phyloP scores from a whole-genome alignment of 2,797 vertebrate genomes.

The Lophotriccus pileatus region DNA sequence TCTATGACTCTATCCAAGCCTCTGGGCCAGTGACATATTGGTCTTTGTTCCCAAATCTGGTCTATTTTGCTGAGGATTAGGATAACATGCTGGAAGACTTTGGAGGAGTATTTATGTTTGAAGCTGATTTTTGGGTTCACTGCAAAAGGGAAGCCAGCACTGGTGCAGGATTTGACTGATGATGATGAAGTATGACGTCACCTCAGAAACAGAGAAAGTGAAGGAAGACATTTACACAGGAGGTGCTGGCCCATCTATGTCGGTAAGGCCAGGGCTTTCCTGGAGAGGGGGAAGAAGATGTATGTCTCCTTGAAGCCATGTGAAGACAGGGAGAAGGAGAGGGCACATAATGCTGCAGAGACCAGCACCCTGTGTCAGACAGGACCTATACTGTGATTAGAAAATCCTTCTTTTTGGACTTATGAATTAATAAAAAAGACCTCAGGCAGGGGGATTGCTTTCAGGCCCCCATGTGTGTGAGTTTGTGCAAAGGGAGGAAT shows the following conservation, averaged over 20 bases:
- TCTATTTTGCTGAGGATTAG: neutral
- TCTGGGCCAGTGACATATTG: neutral
- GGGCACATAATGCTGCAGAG: neutral
- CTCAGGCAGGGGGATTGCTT: neutral
- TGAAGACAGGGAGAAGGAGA: neutral
- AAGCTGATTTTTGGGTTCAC: neutral
- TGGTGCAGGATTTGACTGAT: neutral
- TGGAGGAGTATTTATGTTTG: accelerated
- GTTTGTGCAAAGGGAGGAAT: neutral
- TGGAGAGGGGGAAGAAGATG: neutral
- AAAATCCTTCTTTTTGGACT: neutral
- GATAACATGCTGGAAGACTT: neutral
- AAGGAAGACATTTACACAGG: neutral
- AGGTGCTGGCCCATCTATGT: neutral
- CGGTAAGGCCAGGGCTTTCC: neutral
- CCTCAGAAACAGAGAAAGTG: neutral
- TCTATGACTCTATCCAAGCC: neutral
- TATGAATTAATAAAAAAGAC: neutral
- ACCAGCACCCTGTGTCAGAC: neutral
- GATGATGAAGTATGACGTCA: accelerated
- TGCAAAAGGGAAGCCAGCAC: neutral
- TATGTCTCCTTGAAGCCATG: neutral
- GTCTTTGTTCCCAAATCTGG: neutral
- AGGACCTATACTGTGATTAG: accelerated
- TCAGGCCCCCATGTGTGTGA: accelerated